A percentile compares a stretch with the other conserved stretches of the same genome.
Evolutionary conservation across 2,888 invertebrate genomes (phyloP).

Genomic region (Sinotaia quadrata): DNA sequence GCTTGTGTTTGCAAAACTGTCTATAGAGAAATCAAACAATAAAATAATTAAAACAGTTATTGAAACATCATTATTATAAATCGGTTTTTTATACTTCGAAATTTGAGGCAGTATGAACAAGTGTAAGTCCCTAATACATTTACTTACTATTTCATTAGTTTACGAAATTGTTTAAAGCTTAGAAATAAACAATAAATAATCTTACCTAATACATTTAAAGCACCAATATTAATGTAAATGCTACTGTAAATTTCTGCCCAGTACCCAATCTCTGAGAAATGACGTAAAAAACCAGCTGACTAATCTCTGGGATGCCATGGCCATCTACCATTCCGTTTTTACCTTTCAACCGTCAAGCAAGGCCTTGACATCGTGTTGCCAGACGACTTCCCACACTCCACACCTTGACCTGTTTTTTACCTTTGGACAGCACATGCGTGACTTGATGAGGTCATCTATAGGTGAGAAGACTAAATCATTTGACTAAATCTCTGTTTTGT

Average conservation of each 20-base stretch:
- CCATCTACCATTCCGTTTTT: conserved; percentile 16
- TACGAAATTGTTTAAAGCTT: too few relatives aligned
- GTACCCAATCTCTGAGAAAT: neutral
- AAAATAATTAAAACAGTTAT: neutral
- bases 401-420: conserved; percentile 15
- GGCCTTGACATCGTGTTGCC: conserved; percentile 7
- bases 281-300: neutral
- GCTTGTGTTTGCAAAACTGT: too few relatives aligned
- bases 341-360: neutral
- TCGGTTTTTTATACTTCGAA: too few relatives aligned
- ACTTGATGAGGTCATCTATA: neutral
- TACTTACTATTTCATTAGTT: too few relatives aligned
- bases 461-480: neutral
- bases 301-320: conserved; percentile 14
- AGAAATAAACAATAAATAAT: too few relatives aligned
- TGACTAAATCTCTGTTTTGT: too few relatives aligned
- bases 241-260: neutral
- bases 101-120: too few relatives aligned
- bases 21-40: too few relatives aligned
- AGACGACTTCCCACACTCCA: conserved; percentile 4
- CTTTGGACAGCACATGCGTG: conserved; percentile 6
- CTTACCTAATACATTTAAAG: too few relatives aligned
- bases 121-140: too few relatives aligned
- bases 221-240: too few relatives aligned
- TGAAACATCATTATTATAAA: neutral